Base-by-base conservation (phyloP, 2,113 vertebrate genomes). In the western clawed frog (Xenopus tropicalis) region DNA sequence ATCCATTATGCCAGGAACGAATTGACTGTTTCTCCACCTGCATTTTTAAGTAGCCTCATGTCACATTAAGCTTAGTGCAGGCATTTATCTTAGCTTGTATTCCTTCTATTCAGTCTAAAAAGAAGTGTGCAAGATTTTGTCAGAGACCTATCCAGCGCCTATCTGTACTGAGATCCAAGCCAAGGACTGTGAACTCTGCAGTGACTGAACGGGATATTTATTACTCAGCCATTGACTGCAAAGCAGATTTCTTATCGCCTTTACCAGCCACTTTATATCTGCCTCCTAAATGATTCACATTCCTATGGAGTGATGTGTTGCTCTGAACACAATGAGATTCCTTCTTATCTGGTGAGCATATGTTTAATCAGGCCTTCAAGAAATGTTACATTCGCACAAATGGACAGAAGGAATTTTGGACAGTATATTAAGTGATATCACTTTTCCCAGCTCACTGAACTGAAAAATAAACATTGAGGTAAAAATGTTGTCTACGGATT, bases 261-360 rank as follows among this genome's bases (percentile, higher is more conserved):
- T 63, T 56, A 63, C 73, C 73, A 69, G 51, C 66, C 66, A 63
- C 73, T 63, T 76, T 46, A 63, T 69, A 62, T 48, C 57, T 62
- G 65, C 65, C 58, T 69, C 48, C 48, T 16, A 48, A 76, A 76
- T 76, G 66, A 61, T 63, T 76, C 19, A 48, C 66, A 76, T 76
- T 65, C 73, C 73, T 69, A 63, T 69, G 66, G 17, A 63, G 69
- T 76, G 73, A 76, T 69, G 73, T 69, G 66, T 44, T 69, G 20
- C 19, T 54, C 22, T 16, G 22, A 69, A 69, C 37, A 76, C 73
- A 76, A 63, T 69, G 66, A 62, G 66, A 25, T 62, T 22, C 66
- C 66, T 63, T 20, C 52, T 76, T 76, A 76, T 76, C 66, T 69
- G 19, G 17, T 37, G 29, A 43, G 51, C 46, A 66, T 48, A 23